A percentile compares a stretch with the other conserved stretches of the same genome.
Conservation (phyloP, 37 sponge, comb jelly and placozoan genomes). For the Mnemiopsis leidyi region DNA sequence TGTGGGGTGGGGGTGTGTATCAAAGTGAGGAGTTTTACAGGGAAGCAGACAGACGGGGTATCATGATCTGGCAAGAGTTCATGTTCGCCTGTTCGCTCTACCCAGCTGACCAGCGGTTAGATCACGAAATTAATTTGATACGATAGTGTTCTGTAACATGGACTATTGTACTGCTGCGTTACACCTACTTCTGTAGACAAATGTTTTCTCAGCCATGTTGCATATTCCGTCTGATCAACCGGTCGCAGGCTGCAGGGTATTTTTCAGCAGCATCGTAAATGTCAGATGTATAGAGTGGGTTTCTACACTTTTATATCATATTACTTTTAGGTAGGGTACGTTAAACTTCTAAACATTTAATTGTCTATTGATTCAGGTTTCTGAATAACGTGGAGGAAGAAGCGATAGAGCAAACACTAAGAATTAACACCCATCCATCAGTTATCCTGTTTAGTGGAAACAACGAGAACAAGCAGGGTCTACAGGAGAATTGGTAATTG, state of each 20-base stretch:
- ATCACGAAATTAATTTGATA: too few relatives aligned
- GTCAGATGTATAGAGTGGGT: too few relatives aligned
- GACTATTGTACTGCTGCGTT: too few relatives aligned
- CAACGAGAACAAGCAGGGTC: slow-evolving; percentile 89
- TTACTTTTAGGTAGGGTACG: too few relatives aligned
- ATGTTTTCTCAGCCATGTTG: too few relatives aligned
- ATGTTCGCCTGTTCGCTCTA: slow-evolving; percentile 95
- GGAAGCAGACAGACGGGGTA: slow-evolving; percentile 84
- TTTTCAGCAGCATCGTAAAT: too few relatives aligned
- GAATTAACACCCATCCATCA: slow-evolving; percentile 81
- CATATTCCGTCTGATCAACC: too few relatives aligned
- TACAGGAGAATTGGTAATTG: slow-evolving; percentile 53
- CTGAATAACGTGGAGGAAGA: slow-evolving; percentile 79
- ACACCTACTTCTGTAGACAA: too few relatives aligned
- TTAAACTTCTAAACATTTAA: too few relatives aligned
- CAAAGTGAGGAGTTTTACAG: slow-evolving; percentile 91
- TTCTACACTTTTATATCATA: too few relatives aligned
- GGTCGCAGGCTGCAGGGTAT: too few relatives aligned
- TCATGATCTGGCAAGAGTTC: slow-evolving; percentile 99
- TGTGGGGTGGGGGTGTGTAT: slow-evolving; percentile 96
- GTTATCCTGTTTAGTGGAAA: slow-evolving; percentile 97
- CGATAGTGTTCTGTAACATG: too few relatives aligned
- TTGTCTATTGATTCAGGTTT: slow-evolving; percentile 69
- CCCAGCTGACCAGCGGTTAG: slow-evolving; percentile 81
- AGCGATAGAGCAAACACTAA: slow-evolving; percentile 73